Percentiles rank a stretch among this genome's conserved stretches.
These are phyloP conservation scores for Sander lucioperca DNA, from an alignment of 2,113 vertebrate species.

Conservation along the genomic window DNA sequence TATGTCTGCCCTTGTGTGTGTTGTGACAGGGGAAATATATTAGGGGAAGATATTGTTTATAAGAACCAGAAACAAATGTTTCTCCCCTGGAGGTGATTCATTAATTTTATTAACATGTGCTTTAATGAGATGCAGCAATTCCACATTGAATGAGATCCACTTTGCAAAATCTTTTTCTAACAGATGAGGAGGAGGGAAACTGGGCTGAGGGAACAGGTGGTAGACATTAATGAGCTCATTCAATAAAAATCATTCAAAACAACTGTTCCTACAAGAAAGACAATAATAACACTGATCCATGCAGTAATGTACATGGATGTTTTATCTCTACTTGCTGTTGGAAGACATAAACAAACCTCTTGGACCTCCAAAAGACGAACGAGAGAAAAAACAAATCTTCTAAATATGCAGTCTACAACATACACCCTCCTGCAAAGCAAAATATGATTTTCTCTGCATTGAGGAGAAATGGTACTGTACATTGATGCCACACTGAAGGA, in stretches of 20 bases:
- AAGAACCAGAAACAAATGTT: background rate
- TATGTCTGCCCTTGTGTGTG: background rate
- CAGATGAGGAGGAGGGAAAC: constrained; percentile 42
- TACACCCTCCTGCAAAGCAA: constrained; percentile 58
- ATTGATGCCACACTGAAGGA: constrained; percentile 74
- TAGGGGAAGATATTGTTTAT: background rate
- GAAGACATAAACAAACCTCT: constrained; percentile 55
- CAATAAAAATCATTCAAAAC: constrained; percentile 44
- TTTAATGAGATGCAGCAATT: constrained; percentile 33
- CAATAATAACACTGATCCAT: constrained; percentile 38
- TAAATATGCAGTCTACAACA: constrained; percentile 59
- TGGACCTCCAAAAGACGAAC: constrained; percentile 42
- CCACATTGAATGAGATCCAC: constrained; percentile 32
- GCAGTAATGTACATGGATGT: constrained; percentile 48
- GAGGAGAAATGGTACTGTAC: constrained; percentile 68
- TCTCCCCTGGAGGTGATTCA: constrained; percentile 4
- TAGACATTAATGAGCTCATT: constrained; percentile 50
- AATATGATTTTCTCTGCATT: constrained; percentile 51
- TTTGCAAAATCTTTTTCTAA: constrained; percentile 28
- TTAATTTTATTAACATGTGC: constrained; percentile 28
- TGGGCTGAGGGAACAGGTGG: constrained; percentile 49
- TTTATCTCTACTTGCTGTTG: constrained; percentile 45
- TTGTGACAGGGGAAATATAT: background rate
- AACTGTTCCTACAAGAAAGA: constrained; percentile 31
- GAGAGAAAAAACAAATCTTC: constrained; percentile 39